A percentile compares a stretch with the other conserved stretches of the same genome.
phyloP scores from a whole-genome alignment of 2,113 vertebrate species.

The Heliornis fulica region DNA sequence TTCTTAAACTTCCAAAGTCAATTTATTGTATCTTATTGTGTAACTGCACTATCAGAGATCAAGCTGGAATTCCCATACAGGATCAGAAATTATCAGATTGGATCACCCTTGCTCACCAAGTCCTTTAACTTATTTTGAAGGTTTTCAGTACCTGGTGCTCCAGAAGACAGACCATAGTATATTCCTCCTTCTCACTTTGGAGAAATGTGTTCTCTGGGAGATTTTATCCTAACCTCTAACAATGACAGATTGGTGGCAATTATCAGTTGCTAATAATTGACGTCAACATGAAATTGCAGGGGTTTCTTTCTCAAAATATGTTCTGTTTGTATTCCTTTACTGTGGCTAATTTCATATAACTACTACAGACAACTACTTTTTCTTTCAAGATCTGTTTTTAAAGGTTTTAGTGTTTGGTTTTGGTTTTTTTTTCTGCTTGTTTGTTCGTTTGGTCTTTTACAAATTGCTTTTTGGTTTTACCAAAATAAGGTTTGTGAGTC shows the following conservation, averaged over 20 bases:
- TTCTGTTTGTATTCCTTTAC: background rate
- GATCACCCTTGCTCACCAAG: background rate
- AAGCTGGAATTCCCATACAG: background rate
- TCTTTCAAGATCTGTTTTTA: background rate
- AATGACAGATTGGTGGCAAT: background rate
- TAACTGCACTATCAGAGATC: background rate
- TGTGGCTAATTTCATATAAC: background rate
- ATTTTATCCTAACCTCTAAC: background rate
- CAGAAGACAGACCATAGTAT: background rate
- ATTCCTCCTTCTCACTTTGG: background rate
- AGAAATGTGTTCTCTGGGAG: background rate
- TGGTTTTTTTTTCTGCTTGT: accelerated
- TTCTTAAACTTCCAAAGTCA: background rate
- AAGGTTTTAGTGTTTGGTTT: background rate
- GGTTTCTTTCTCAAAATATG: background rate
- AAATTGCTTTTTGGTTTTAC: background rate
- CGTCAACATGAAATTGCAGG: background rate
- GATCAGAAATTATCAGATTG: background rate
- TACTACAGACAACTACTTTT: background rate
- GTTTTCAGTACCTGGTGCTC: background rate
- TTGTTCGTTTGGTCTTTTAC: background rate
- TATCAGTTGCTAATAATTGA: background rate
- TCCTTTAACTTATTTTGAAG: background rate
- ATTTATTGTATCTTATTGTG: background rate
- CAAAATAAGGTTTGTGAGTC: background rate